Percentiles rank a stretch among this genome's conserved stretches.
Evolutionary conservation across 2,113 vertebrate genomes (phyloP).

Genomic region (Oophaga pumilio): DNA sequence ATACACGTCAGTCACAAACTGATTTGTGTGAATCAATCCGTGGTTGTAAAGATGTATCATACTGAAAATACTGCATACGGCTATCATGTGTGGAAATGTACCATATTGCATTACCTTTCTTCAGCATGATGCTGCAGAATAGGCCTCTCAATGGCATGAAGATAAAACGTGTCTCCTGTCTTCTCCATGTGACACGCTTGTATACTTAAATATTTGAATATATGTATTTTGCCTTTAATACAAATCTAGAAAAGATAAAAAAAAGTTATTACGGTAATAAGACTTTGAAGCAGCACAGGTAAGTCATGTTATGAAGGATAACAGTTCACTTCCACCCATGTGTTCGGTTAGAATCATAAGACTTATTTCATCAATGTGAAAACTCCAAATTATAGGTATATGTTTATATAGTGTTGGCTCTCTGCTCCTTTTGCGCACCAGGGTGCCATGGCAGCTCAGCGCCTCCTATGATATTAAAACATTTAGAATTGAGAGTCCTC

Average conservation of each 20-base stretch:
- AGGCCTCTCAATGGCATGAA: conserved; percentile 83
- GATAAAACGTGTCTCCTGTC: conserved; percentile 83
- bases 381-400: too few species aligned
- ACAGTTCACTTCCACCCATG: too few species aligned
- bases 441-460: too few species aligned
- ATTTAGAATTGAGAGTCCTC: too few species aligned
- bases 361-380: too few species aligned
- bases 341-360: too few species aligned
- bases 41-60: background rate
- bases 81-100: background rate
- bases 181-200: conserved; percentile 90
- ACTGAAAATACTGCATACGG: background rate
- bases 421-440: too few species aligned
- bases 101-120: conserved; percentile 76
- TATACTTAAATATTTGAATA: conserved; percentile 93
- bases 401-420: too few species aligned
- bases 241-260: conserved; percentile 79
- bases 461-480: too few species aligned
- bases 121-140: conserved; percentile 78
- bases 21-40: background rate
- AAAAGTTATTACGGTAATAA: background rate
- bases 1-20: too few species aligned
- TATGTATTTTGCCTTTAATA: conserved; percentile 93
- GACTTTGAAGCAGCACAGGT: background rate
- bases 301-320: background rate